Base-by-base conservation (phyloP, 2,888 invertebrate species). In the Apoda limacodes region DNA sequence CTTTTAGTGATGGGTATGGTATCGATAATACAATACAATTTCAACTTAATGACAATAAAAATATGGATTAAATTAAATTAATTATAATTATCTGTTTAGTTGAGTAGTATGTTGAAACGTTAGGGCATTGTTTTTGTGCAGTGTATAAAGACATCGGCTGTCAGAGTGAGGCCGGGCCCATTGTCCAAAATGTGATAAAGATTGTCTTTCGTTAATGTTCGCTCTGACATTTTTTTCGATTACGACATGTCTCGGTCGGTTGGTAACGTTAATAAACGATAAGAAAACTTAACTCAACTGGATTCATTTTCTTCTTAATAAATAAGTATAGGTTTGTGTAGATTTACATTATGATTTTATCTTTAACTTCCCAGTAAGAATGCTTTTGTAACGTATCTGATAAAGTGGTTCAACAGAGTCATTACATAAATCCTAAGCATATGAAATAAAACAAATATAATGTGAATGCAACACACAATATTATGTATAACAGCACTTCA, bases 71-170 rank as follows among this genome's bases (percentile, higher is more conserved):
- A 23, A 41, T 49, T 34, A 28, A 34, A 37, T 33, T 34, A 49
- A 7, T 43, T 43, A 31, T 32, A 44, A 25, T 30, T 15, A 38
- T 5, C 4, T n/a, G 17, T 33, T 26, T 35, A 27, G 29, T 61
- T 67, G 68, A 68, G 68, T 69, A 62, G 63, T 58, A 39, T 65
- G 65, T 68, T 62, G 5, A 60, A 56, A 48, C 56, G 66, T 71
- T 67, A 66, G 60, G 60, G 59, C 49, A 67, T 75, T 75, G 75
- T 78, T 75, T 75, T 67, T 71, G 60, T 65, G 57, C 55, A 51
- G 46, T 49, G 56, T 62, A 78, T 78, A 63, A 74, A 78, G 80
- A 76, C 72, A 57, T 76, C 59, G 63, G 48, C 63, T 70, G 75
- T 71, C 70, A 65, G 45, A 39, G 50, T 39, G 20, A 13, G 12